Conservation (phyloP, 2,888 invertebrate species). For the Spodoptera picta region DNA sequence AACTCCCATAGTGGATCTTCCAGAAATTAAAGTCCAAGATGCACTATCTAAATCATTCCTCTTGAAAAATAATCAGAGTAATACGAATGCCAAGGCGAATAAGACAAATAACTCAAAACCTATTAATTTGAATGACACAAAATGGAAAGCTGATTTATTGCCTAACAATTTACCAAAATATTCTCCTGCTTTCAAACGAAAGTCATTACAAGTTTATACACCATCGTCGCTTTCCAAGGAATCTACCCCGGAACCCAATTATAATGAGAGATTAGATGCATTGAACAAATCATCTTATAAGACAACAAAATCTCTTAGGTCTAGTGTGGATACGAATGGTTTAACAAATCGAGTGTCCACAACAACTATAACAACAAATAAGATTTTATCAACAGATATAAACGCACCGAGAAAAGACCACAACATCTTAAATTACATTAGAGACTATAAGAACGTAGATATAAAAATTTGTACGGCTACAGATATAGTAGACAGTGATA, state of each 20-base stretch:
- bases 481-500: slow-evolving; percentile 92
- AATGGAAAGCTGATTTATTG: slow-evolving; percentile 81
- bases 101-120: slow-evolving; percentile 72
- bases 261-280: slow-evolving; percentile 72
- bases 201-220: slow-evolving; percentile 91
- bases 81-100: slow-evolving; percentile 68
- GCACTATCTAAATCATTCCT: slow-evolving; percentile 84
- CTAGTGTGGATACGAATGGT: slow-evolving; percentile 70
- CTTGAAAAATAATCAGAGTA: slow-evolving; percentile 73
- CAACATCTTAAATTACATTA: slow-evolving; percentile 70
- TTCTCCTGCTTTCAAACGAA: slow-evolving; percentile 94
- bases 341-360: slow-evolving; percentile 62
- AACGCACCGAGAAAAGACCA: slow-evolving; percentile 70
- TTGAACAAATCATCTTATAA: slow-evolving; percentile 70
- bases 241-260: slow-evolving; percentile 83
- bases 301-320: slow-evolving; percentile 67
- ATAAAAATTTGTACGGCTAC: slow-evolving; percentile 83
- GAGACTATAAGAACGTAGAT: slow-evolving; percentile 82
- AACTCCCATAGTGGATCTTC: slow-evolving; percentile 91
- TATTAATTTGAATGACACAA: slow-evolving; percentile 74
- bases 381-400: slow-evolving; percentile 58
- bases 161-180: slow-evolving; percentile 92
- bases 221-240: slow-evolving; percentile 82
- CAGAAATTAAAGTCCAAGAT: slow-evolving; percentile 94
- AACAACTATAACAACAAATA: slow-evolving; percentile 60